Evolutionary conservation across 2,797 vertebrate genomes (phyloP), one percentile per base, ranked within the genome.

Genomic region (Euphonia xanthogaster): DNA sequence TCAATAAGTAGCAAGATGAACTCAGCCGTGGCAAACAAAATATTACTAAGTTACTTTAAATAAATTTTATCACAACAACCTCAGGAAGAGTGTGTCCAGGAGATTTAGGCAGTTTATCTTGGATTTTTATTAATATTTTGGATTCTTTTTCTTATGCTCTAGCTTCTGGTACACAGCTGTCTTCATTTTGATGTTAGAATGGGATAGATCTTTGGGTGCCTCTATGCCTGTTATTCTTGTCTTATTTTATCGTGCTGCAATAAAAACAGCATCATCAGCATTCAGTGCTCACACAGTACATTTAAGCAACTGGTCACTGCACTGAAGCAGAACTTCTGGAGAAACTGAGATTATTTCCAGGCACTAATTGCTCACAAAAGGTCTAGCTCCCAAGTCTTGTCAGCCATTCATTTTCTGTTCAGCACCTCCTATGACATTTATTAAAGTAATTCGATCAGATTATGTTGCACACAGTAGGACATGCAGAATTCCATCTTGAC

Each of bases 11-110:
- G 91, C 74, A 86, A 92, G 74, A 93, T 63, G 71, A 95, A 93
- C 86, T 89, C 80, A 87, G 81, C 72, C 88, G 77, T 27, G 65
- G 78, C 84, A 93, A 94, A 91, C 86, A 91, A 93, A 97, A 96
- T 76, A 92, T 90, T 82, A 91, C 90, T 85, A 85, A 85, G 74
- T 93, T 95, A 89, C 77, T 97, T 96, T 80, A 96, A 90, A 97
- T 95, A 95, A 86, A 93, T 90, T 65, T 96, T 96, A 96, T 97
- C 94, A 24, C 61, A 91, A 77, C 84, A 42, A 77, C 44, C 39
- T 86, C 71, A 48, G 90, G 82, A 93, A 93, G 66, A 94, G 53
- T 7, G 0, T 42, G 65, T 89, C 62, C 81, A 66, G 58, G 50
- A 90, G 75, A 89, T n/a, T 65, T 33, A 77, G 60, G 62, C 54